These are phyloP conservation scores for Aporophyla lueneburgensis DNA, from an alignment of 2,888 invertebrate species.

Conservation along the genomic window DNA sequence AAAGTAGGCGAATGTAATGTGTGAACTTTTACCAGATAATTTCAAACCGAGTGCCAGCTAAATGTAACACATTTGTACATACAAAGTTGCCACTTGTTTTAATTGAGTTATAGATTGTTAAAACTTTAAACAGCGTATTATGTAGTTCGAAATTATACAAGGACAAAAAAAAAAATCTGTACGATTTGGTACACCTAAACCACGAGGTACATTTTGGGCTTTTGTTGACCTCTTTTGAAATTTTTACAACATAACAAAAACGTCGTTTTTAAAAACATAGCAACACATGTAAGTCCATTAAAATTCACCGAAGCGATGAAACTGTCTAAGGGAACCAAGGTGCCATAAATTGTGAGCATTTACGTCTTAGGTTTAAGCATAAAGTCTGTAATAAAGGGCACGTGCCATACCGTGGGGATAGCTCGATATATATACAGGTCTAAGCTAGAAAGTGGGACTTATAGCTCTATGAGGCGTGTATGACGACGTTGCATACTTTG, in stretches of 20 bases:
- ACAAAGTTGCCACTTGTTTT: background rate
- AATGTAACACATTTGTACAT: background rate
- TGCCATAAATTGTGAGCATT: conserved; percentile 20
- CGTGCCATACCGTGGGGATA: conserved; percentile 15
- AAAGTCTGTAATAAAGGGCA: conserved; percentile 29
- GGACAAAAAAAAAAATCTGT: too few species aligned
- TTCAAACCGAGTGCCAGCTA: background rate
- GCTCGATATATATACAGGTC: conserved; percentile 7
- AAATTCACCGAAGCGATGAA: background rate
- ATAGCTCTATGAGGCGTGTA: background rate
- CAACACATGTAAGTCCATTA: background rate
- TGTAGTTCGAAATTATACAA: too few species aligned
- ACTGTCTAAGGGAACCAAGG: background rate
- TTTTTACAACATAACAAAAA: background rate
- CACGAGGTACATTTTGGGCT: too few species aligned
- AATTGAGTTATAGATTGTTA: background rate
- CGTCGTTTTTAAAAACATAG: background rate
- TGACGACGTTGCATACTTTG: background rate
- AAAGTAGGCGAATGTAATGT: too few species aligned
- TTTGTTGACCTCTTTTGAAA: too few species aligned
- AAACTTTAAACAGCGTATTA: background rate
- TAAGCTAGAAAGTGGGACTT: conserved; percentile 14
- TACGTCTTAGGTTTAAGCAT: background rate
- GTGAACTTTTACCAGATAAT: background rate
- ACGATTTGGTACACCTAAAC: too few species aligned